A percentile compares a stretch with the other conserved stretches of the same genome.
Conservation (phyloP, 2,797 vertebrate genomes). For the Salmo trutta region DNA sequence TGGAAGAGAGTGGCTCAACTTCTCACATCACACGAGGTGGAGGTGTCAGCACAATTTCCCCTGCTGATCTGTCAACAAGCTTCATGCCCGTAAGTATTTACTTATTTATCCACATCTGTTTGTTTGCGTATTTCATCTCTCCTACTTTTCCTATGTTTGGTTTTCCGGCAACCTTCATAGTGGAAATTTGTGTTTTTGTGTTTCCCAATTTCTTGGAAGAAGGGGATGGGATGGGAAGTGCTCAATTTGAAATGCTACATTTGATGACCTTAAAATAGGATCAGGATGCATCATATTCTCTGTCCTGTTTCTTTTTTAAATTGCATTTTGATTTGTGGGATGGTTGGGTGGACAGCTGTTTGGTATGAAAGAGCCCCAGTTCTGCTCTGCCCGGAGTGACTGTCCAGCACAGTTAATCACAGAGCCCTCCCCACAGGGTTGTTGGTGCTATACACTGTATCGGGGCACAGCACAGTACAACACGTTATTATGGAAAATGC, state of each 20-base stretch:
- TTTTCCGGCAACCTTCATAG: constrained; percentile 30
- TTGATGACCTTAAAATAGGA: constrained; percentile 24
- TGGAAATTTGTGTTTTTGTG: constrained; percentile 23
- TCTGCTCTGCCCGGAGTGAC: constrained; percentile 43
- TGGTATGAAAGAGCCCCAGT: constrained; percentile 59
- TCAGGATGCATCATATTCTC: constrained; percentile 1
- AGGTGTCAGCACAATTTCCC: constrained; percentile 57
- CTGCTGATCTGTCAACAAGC: constrained; percentile 44
- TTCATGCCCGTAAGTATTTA: constrained; percentile 52
- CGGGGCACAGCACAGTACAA: constrained; percentile 37
- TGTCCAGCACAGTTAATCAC: constrained; percentile 57
- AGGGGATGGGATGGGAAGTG: neutral
- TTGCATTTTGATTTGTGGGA: constrained; percentile 63
- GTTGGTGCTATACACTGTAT: constrained; percentile 56
- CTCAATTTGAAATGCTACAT: constrained; percentile 21
- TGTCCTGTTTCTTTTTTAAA: constrained; percentile 38
- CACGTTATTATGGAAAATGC: neutral
- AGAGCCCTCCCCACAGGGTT: constrained; percentile 47
- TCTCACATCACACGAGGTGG: constrained; percentile 34
- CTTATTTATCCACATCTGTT: constrained; percentile 61
- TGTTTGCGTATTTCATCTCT: constrained; percentile 58
- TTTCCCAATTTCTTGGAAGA: neutral
- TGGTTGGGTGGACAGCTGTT: constrained; percentile 49
- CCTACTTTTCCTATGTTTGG: constrained; percentile 19
- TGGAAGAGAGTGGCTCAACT: neutral